phyloP scores from a whole-genome alignment of 2,888 invertebrate species.

The Cetonia aurata region DNA sequence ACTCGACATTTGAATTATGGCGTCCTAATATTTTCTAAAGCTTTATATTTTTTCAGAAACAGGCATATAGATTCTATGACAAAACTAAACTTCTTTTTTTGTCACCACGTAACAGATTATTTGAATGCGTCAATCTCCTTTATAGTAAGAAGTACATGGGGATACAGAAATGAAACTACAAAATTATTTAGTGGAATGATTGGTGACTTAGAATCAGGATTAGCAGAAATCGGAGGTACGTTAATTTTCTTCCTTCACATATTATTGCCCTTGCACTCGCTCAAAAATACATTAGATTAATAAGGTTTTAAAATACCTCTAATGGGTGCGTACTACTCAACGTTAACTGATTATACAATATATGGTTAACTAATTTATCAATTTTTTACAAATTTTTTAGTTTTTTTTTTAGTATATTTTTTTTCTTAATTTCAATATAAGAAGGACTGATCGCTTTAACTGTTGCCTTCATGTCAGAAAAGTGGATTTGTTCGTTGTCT shows the following conservation, averaged over 20 bases:
- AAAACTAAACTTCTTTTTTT: constrained; percentile 71
- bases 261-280: no score
- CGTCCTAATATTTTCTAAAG: background rate
- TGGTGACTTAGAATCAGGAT: constrained; percentile 69
- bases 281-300: no score
- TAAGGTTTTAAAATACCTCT: no score
- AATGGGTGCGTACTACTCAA: no score
- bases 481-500: no score
- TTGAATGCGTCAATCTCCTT: constrained; percentile 68
- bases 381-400: no score
- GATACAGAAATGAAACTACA: constrained; percentile 67
- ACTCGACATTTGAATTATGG: background rate
- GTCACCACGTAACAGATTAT: constrained; percentile 69
- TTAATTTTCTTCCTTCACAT: background rate
- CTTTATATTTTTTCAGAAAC: constrained; percentile 50
- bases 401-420: no score
- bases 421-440: no score
- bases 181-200: constrained; percentile 72
- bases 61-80: constrained; percentile 69
- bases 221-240: constrained; percentile 72
- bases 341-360: no score
- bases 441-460: no score
- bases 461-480: no score
- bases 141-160: constrained; percentile 70
- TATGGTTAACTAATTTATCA: no score